phyloP scores from a whole-genome alignment of 2,113 vertebrate genomes.

The Romanogobio albipinnatus region DNA sequence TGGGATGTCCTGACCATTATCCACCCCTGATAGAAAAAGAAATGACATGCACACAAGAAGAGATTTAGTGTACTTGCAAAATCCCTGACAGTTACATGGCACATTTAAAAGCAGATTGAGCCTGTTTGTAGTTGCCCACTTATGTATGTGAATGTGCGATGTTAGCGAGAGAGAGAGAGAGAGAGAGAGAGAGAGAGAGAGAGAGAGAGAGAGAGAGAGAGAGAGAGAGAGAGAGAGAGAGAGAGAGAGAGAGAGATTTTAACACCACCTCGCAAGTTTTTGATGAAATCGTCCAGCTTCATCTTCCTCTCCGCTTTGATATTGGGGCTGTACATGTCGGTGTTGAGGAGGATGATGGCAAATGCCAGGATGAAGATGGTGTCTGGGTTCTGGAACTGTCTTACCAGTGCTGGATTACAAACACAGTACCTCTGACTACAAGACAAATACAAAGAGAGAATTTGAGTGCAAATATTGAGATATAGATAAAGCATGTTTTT shows the following conservation, averaged over 20 bases:
- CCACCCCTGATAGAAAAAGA: conserved; percentile 80
- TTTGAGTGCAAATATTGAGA: conserved; percentile 8
- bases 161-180: conserved; percentile 15
- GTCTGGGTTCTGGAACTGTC: conserved; percentile 96
- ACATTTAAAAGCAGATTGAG: conserved; percentile 9
- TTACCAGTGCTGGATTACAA: conserved; percentile 91
- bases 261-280: conserved; percentile 88
- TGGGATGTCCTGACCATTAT: conserved; percentile 96
- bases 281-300: conserved; percentile 97
- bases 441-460: not conserved
- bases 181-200: not conserved
- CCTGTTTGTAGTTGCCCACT: not conserved
- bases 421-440: conserved; percentile 95
- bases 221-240: not conserved
- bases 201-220: conserved; percentile 2
- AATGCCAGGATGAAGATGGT: conserved; percentile 98
- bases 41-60: conserved; percentile 2
- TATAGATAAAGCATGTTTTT: not conserved
- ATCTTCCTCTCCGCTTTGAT: conserved; percentile 96
- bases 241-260: conserved; percentile 10
- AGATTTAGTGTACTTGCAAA: not conserved
- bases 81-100: not conserved
- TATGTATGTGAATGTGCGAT: not conserved
- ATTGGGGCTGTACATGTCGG: conserved; percentile 97
- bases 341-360: conserved; percentile 97